Evolutionary conservation across 2,113 vertebrate genomes (phyloP).

Genomic region (Glaucidium brasilianum): DNA sequence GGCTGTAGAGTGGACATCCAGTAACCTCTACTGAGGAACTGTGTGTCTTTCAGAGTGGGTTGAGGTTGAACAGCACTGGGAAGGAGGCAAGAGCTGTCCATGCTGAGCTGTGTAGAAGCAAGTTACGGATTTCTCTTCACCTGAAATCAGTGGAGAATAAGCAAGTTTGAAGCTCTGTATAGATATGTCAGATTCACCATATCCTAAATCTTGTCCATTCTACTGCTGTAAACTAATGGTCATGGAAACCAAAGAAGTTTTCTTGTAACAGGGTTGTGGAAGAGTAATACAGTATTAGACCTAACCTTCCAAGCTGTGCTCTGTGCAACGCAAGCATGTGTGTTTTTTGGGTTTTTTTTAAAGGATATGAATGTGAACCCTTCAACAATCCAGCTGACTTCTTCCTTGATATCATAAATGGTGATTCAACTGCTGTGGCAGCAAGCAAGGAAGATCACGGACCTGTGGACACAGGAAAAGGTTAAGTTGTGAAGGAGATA

Average conservation of each 20-base stretch:
- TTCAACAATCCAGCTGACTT: constrained; percentile 75
- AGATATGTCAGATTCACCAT: neutral
- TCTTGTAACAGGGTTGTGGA: neutral
- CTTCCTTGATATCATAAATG: constrained; percentile 72
- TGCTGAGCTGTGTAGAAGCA: neutral
- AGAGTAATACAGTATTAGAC: neutral
- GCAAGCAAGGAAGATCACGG: neutral
- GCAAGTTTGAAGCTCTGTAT: neutral
- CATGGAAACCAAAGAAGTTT: neutral
- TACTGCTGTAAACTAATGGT: neutral
- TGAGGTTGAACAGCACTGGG: neutral
- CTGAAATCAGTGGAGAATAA: neutral
- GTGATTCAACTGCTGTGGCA: constrained; percentile 67
- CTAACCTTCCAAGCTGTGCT: neutral
- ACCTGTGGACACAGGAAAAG: neutral
- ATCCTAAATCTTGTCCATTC: neutral
- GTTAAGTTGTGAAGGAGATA: neutral
- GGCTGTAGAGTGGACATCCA: neutral
- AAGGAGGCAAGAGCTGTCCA: neutral
- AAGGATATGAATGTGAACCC: constrained; percentile 70
- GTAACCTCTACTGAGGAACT: neutral
- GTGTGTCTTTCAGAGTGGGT: neutral
- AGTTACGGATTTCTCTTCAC: neutral
- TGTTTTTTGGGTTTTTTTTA: neutral
- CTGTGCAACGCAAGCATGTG: neutral